Percentiles rank a stretch among this genome's conserved stretches.
Conservation (phyloP, 2,113 vertebrate species). For the Pontoporia blainvillei region DNA sequence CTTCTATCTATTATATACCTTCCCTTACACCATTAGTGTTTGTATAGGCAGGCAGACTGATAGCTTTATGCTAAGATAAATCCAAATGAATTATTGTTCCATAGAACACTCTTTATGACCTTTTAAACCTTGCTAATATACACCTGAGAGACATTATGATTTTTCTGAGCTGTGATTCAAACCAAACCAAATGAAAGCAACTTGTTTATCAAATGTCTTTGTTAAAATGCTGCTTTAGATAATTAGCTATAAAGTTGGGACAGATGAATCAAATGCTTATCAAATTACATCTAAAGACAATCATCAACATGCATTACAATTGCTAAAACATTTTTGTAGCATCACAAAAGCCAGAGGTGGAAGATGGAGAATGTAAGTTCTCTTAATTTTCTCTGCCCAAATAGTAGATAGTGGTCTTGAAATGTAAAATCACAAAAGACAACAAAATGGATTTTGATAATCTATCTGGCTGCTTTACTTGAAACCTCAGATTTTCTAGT, state of each 20-base stretch:
- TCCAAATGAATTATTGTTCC: slow-evolving; percentile 33
- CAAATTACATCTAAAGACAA: slow-evolving; percentile 17
- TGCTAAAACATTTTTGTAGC: slow-evolving; percentile 29
- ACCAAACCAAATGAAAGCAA: slow-evolving; percentile 1
- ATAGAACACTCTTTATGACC: slow-evolving; percentile 40
- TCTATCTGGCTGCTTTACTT: slow-evolving; percentile 23
- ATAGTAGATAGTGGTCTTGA: slow-evolving; percentile 15
- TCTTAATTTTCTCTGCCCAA: slow-evolving; percentile 38
- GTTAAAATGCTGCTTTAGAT: slow-evolving; percentile 37
- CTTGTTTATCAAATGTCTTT: slow-evolving; percentile 30
- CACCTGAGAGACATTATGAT: slow-evolving; percentile 63
- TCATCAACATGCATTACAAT: slow-evolving; percentile 52
- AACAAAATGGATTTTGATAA: background rate
- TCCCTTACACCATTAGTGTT: background rate
- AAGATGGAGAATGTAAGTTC: slow-evolving; percentile 53
- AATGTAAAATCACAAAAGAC: background rate
- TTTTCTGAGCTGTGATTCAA: slow-evolving; percentile 61
- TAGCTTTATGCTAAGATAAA: slow-evolving; percentile 1
- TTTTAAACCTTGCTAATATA: slow-evolving; percentile 70
- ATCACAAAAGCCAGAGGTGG: slow-evolving; percentile 29
- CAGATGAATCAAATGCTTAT: slow-evolving; percentile 49
- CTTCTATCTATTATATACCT: background rate
- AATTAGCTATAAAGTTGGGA: slow-evolving; percentile 35
- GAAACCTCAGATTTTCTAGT: slow-evolving; percentile 56
- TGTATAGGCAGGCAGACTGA: background rate